Percentiles rank a stretch among this genome's conserved stretches.
phyloP scores from a whole-genome alignment of 2,113 vertebrate genomes.

The Gobiocypris rarus region DNA sequence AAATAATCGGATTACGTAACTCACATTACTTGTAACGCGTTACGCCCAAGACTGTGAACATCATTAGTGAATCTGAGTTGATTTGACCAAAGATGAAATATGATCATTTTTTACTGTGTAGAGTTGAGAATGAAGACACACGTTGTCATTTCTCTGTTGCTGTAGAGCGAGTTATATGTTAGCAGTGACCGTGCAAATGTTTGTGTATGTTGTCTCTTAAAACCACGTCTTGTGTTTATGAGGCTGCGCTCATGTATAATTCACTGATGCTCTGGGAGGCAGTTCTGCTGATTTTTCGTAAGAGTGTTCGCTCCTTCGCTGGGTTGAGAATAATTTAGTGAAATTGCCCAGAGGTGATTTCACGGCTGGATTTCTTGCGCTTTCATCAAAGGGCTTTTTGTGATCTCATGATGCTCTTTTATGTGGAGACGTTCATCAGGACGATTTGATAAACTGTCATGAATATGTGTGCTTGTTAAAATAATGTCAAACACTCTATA shows the following conservation, averaged over 20 bases:
- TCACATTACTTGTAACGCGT: no score
- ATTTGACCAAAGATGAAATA: no score
- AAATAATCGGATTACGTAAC: no score
- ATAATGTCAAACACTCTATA: not conserved
- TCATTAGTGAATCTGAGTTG: no score
- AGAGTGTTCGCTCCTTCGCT: conserved; percentile 1
- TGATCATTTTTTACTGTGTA: no score
- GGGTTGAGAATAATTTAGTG: conserved; percentile 16
- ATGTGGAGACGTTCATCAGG: conserved; percentile 21
- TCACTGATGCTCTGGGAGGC: conserved; percentile 15
- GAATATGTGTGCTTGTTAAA: not conserved
- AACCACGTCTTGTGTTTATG: not conserved
- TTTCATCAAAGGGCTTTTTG: conserved; percentile 13
- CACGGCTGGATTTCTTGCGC: not conserved
- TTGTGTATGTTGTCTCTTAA: not conserved
- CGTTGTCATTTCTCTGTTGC: no score
- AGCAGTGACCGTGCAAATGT: not conserved
- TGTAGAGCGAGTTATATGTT: not conserved
- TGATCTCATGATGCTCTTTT: not conserved
- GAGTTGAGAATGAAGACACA: no score
- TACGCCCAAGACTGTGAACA: no score
- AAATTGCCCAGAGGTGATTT: conserved; percentile 27
- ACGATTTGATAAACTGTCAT: not conserved
- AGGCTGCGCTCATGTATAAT: conserved; percentile 47
- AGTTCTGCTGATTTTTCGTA: conserved; percentile 1